Evolutionary conservation across 2,888 invertebrate genomes (phyloP).

Genomic region (Blastobasis lacticolella): DNA sequence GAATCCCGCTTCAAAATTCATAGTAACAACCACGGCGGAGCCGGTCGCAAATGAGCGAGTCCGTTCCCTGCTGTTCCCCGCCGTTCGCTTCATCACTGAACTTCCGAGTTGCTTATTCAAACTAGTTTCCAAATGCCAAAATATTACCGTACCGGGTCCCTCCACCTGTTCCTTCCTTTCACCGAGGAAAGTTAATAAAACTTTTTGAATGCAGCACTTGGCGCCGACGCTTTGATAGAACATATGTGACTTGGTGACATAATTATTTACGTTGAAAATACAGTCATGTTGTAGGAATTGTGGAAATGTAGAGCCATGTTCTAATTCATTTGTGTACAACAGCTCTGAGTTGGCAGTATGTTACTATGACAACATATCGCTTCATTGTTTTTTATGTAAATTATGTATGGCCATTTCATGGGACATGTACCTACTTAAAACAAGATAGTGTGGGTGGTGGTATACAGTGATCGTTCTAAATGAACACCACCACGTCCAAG

Average conservation of each 20-base stretch:
- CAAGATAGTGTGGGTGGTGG: too few relatives aligned
- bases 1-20: background rate
- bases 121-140: conserved; percentile 35
- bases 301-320: background rate
- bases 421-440: too few relatives aligned
- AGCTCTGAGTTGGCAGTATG: background rate
- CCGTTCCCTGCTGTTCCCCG: background rate
- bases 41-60: background rate
- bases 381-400: background rate
- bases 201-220: conserved; percentile 44
- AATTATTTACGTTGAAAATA: background rate
- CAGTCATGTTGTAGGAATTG: background rate
- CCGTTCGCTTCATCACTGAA: conserved; percentile 8
- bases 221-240: conserved; percentile 23
- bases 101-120: conserved; percentile 23
- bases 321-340: too few relatives aligned
- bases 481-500: too few relatives aligned
- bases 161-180: conserved; percentile 26
- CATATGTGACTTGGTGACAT: background rate
- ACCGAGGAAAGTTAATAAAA: conserved; percentile 47
- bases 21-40: background rate
- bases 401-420: too few relatives aligned
- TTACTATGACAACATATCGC: background rate
- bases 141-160: conserved; percentile 18
- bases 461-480: too few relatives aligned